phyloP scores from a whole-genome alignment of 2,888 invertebrate genomes.

The Scotopteryx bipunctaria region DNA sequence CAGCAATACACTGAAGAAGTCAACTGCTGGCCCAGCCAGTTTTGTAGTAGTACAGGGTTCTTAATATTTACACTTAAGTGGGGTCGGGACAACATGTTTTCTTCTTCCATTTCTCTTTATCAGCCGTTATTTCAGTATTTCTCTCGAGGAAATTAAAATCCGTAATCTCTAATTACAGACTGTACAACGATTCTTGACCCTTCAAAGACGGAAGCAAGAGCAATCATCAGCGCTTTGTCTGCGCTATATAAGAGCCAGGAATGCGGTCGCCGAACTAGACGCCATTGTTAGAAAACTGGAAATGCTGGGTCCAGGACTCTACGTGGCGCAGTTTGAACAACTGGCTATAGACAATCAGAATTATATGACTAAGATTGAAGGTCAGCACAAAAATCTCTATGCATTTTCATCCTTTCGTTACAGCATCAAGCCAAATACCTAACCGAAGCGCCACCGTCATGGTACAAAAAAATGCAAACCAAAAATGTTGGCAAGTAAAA shows the following conservation, averaged over 20 bases:
- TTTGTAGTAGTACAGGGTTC: too few relatives aligned
- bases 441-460: too few relatives aligned
- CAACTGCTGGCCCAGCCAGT: too few relatives aligned
- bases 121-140: too few relatives aligned
- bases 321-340: slow-evolving; percentile 74
- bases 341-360: slow-evolving; percentile 70
- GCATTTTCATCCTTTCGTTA: too few relatives aligned
- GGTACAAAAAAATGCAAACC: too few relatives aligned
- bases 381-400: slow-evolving; percentile 45
- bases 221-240: slow-evolving; percentile 66
- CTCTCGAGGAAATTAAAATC: background rate
- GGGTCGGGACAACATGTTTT: too few relatives aligned
- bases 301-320: slow-evolving; percentile 69
- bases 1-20: too few relatives aligned
- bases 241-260: slow-evolving; percentile 69
- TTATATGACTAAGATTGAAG: slow-evolving; percentile 72
- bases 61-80: too few relatives aligned
- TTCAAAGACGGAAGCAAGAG: slow-evolving; percentile 68
- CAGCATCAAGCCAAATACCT: too few relatives aligned
- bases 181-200: slow-evolving; percentile 62
- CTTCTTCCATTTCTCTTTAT: too few relatives aligned
- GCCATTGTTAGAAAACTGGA: slow-evolving; percentile 65
- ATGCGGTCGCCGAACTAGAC: slow-evolving; percentile 69
- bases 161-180: slow-evolving; percentile 49
- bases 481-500: too few relatives aligned